phyloP scores from a whole-genome alignment of 2,797 vertebrate species.

The Enteromius thamalakanensis region DNA sequence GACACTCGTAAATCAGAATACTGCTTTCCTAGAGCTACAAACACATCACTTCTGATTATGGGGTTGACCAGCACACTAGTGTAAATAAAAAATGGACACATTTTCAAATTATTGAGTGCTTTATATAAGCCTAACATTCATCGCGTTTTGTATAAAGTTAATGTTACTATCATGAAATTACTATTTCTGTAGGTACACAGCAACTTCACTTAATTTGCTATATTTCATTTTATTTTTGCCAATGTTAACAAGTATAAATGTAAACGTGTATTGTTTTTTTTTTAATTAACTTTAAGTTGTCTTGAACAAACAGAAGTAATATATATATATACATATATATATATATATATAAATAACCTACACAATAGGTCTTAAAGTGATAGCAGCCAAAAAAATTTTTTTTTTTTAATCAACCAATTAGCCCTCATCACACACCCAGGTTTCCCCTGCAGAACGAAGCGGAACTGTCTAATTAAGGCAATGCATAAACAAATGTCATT shows the following conservation, averaged over 20 bases:
- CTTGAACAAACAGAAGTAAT: no score
- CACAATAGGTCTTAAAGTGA: no score
- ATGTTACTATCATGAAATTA: not conserved
- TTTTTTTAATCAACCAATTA: not conserved
- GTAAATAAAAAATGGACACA: not conserved
- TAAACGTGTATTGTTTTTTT: no score
- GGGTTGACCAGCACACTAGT: not conserved
- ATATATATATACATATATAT: no score
- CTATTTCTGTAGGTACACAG: no score
- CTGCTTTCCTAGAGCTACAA: slow-evolving; percentile 37
- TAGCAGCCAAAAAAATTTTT: no score
- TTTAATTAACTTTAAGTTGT: no score
- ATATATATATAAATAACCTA: no score
- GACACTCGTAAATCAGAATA: slow-evolving; percentile 49
- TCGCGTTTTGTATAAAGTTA: not conserved
- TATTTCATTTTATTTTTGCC: no score
- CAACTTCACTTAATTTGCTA: no score
- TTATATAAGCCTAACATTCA: not conserved
- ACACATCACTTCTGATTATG: slow-evolving; percentile 40
- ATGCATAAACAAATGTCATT: not conserved
- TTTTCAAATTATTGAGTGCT: not conserved
- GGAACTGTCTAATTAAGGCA: not conserved
- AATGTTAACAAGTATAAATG: no score
- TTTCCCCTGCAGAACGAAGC: not conserved
- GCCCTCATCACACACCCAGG: not conserved